Evolutionary conservation across 2,888 invertebrate species (phyloP).

Genomic region (Calliphora vomitoria): DNA sequence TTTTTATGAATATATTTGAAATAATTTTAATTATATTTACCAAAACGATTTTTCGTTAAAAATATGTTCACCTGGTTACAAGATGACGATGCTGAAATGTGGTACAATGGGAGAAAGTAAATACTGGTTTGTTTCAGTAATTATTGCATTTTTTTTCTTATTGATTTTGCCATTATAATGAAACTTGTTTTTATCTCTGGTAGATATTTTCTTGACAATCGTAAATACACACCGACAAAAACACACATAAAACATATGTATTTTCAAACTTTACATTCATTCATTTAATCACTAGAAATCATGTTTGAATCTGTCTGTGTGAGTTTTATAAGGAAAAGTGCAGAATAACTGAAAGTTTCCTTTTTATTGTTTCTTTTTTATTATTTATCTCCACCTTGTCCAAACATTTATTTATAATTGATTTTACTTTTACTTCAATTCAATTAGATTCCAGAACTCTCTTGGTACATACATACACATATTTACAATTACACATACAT

Average conservation of each 20-base stretch:
- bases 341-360: background rate
- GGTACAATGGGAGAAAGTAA: background rate
- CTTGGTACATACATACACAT: background rate
- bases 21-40: too few species aligned
- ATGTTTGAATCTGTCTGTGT: background rate
- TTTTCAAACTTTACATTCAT: background rate
- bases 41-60: too few species aligned
- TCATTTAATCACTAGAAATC: background rate
- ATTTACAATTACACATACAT: background rate
- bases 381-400: background rate
- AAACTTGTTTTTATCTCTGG: background rate
- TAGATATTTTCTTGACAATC: background rate
- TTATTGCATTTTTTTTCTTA: slow-evolving; percentile 14
- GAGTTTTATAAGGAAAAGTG: background rate
- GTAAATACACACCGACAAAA: background rate
- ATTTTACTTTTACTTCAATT: background rate
- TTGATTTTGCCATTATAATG: background rate
- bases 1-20: too few species aligned
- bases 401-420: slow-evolving; percentile 21
- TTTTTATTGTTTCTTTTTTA: background rate
- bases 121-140: background rate
- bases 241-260: background rate
- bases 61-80: background rate
- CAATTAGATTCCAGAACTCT: background rate
- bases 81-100: background rate